These are phyloP conservation scores for Enteromius afrohamiltoni DNA, from an alignment of 2,797 vertebrate species.

Conservation along the genomic window DNA sequence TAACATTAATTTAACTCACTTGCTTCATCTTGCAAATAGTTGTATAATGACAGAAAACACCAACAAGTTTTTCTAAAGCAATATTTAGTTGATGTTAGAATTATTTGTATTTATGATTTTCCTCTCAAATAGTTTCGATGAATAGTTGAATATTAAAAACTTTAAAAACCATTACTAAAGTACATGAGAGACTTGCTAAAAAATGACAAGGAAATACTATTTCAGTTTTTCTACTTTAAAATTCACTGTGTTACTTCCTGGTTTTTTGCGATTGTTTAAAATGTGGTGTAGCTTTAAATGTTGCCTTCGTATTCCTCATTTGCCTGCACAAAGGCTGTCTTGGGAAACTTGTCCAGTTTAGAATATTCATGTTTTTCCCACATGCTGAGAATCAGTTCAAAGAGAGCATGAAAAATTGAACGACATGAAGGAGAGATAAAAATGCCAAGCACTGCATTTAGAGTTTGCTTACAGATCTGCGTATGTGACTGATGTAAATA, in stretches of 20 bases:
- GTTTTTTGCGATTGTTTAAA: background rate
- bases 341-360: slow-evolving; percentile 45
- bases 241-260: background rate
- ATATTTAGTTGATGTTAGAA: background rate
- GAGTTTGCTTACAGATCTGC: background rate
- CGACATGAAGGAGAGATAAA: background rate
- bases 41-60: background rate
- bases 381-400: slow-evolving; percentile 24
- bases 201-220: background rate
- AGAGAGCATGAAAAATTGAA: slow-evolving; percentile 51
- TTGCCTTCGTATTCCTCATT: background rate
- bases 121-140: background rate
- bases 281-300: background rate
- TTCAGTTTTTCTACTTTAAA: background rate
- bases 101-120: background rate
- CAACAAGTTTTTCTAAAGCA: background rate
- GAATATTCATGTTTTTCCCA: slow-evolving; percentile 48
- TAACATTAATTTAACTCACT: background rate
- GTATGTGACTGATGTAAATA: background rate
- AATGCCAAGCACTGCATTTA: background rate
- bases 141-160: background rate
- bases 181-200: background rate
- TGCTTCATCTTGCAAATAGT: background rate
- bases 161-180: background rate
- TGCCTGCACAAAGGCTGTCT: slow-evolving; percentile 29